These are phyloP conservation scores for Drosophila ohnishii DNA, from an alignment of 1,140 invertebrate species.

Conservation along the genomic window DNA sequence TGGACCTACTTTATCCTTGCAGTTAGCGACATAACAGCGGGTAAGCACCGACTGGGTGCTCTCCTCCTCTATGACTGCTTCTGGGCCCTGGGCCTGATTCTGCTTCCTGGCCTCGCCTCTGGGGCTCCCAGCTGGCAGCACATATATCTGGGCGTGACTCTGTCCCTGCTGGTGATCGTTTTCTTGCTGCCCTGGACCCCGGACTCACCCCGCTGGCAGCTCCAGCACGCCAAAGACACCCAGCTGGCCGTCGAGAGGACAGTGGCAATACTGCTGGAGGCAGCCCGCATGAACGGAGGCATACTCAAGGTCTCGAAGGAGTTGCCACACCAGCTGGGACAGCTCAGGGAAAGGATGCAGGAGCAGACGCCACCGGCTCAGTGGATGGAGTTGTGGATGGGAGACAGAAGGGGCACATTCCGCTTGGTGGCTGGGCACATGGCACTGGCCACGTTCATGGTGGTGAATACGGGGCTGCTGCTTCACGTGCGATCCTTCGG, in stretches of 20 bases:
- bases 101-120: constrained; percentile 75
- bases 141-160: constrained; percentile 79
- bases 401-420: constrained; percentile 50
- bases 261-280: constrained; percentile 63
- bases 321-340: constrained; percentile 59
- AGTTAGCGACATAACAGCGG: constrained; percentile 81
- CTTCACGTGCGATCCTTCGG: constrained; percentile 83
- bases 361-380: constrained; percentile 39
- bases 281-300: constrained; percentile 72
- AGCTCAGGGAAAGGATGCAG: constrained; percentile 51
- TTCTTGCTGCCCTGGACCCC: constrained; percentile 82
- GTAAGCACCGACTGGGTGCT: constrained; percentile 66
- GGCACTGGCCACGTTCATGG: constrained; percentile 78
- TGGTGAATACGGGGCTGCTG: constrained; percentile 81
- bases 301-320: constrained; percentile 64
- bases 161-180: constrained; percentile 74
- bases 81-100: constrained; percentile 82
- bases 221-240: constrained; percentile 55
- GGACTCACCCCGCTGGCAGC: constrained; percentile 83
- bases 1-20: background rate
- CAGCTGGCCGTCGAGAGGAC: constrained; percentile 49
- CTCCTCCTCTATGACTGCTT: constrained; percentile 82
- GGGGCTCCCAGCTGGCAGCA: constrained; percentile 81
- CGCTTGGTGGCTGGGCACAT: constrained; percentile 73
- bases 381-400: constrained; percentile 75